Evolutionary conservation across 1,140 invertebrate genomes (phyloP).

Genomic region (Cardiocondyla obscurior): DNA sequence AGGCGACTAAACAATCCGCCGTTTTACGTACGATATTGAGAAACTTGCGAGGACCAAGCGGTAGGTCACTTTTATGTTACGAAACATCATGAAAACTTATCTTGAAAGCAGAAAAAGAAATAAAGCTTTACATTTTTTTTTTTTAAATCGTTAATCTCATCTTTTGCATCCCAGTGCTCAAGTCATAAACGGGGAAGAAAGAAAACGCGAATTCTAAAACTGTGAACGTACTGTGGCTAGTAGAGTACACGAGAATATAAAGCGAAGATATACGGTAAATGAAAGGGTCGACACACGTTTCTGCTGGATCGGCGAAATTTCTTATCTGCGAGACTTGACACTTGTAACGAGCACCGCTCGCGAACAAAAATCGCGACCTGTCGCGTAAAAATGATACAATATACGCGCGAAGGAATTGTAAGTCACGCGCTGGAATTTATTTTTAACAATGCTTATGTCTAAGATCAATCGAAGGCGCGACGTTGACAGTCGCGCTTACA

Average conservation of each 20-base stretch:
- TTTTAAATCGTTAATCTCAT: conserved; percentile 24
- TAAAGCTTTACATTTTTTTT: too few species aligned
- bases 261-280: background rate
- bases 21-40: conserved; percentile 8
- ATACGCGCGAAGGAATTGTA: background rate
- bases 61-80: background rate
- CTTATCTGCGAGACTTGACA: conserved; percentile 50
- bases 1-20: background rate
- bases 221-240: conserved; percentile 25
- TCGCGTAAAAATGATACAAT: conserved; percentile 9
- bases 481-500: background rate
- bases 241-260: conserved; percentile 27
- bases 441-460: background rate
- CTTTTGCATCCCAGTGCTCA: conserved; percentile 16
- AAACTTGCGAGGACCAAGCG: background rate
- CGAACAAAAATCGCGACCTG: conserved; percentile 40
- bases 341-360: conserved; percentile 44
- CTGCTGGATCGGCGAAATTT: conserved; percentile 24
- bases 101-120: too few species aligned
- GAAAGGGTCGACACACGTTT: conserved; percentile 20
- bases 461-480: conserved; percentile 2
- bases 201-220: conserved; percentile 10
- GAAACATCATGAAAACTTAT: background rate
- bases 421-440: background rate
- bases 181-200: conserved; percentile 27